phyloP scores from a whole-genome alignment of 2,888 invertebrate genomes.

The Sphecodes monilicornis region DNA sequence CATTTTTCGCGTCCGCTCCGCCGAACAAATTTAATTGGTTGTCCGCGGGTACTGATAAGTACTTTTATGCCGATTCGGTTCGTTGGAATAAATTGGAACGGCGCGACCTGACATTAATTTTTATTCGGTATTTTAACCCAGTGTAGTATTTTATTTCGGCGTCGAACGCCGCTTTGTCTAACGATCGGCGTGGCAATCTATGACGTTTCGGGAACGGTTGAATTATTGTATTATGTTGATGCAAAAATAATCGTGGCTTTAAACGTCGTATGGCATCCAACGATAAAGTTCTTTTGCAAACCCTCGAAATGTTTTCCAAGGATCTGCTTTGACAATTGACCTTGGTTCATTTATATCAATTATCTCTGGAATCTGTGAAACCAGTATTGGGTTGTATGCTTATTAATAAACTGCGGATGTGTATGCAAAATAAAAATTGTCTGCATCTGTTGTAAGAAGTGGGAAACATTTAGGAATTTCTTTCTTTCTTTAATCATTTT shows the following conservation, averaged over 20 bases:
- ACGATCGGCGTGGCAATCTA: not conserved
- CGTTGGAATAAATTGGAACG: conserved; percentile 64
- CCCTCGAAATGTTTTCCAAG: too few species aligned
- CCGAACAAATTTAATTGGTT: conserved; percentile 69
- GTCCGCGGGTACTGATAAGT: conserved; percentile 65
- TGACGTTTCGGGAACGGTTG: not conserved
- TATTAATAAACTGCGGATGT: too few species aligned
- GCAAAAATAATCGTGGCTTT: not conserved
- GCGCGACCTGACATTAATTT: conserved; percentile 57
- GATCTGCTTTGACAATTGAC: too few species aligned
- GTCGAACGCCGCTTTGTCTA: not conserved
- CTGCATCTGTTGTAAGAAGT: too few species aligned
- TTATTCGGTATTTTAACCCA: conserved; percentile 46
- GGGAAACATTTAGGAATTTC: too few species aligned
- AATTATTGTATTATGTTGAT: not conserved
- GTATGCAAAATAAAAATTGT: too few species aligned
- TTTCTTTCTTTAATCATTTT: too few species aligned
- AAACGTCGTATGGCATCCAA: too few species aligned
- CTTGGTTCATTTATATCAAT: too few species aligned
- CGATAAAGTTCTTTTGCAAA: too few species aligned
- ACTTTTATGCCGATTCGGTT: conserved; percentile 61
- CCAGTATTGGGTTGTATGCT: too few species aligned
- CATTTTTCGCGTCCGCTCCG: conserved; percentile 66
- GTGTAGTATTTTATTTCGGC: conserved; percentile 27
- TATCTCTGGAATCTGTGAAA: too few species aligned